Evolutionary conservation across 2,888 invertebrate species (phyloP).

Genomic region (Tridacna crocea): DNA sequence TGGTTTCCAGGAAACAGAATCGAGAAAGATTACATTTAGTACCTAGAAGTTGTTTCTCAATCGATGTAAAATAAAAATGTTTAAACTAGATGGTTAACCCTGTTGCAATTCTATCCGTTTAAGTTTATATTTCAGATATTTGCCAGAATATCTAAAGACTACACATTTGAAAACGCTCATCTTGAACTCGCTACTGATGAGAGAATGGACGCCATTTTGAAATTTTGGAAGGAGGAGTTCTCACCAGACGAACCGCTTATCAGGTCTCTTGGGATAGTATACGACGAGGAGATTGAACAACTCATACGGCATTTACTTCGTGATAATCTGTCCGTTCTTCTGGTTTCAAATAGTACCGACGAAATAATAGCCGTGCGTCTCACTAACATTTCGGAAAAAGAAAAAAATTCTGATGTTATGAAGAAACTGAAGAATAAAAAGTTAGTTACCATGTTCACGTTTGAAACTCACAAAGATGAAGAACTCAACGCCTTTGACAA

Average conservation of each 20-base stretch:
- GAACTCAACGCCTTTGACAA: conserved; percentile 23
- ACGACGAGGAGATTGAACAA: conserved; percentile 2
- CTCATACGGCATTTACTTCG: not conserved
- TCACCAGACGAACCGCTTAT: conserved; percentile 3
- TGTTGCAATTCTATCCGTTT: not conserved
- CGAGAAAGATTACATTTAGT: no score
- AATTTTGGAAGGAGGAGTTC: conserved; percentile 17
- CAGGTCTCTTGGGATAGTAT: not conserved
- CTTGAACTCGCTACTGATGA: conserved; percentile 36
- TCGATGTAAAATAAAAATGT: no score
- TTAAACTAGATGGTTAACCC: not conserved
- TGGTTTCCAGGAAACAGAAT: no score
- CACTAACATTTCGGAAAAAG: not conserved
- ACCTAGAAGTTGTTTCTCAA: no score
- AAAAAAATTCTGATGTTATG: not conserved
- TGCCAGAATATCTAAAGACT: not conserved
- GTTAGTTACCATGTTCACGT: not conserved
- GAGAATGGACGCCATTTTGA: conserved; percentile 26
- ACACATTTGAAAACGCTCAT: conserved; percentile 21
- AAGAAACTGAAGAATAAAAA: not conserved
- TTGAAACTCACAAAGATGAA: conserved; percentile 9
- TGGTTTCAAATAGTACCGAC: not conserved
- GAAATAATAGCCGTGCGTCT: conserved; percentile 18
- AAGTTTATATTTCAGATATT: conserved; percentile 4
- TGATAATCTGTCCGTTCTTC: conserved; percentile 1